Evolutionary conservation across 2,797 vertebrate species (phyloP).

Genomic region (Enteromius unitaeniatus): DNA sequence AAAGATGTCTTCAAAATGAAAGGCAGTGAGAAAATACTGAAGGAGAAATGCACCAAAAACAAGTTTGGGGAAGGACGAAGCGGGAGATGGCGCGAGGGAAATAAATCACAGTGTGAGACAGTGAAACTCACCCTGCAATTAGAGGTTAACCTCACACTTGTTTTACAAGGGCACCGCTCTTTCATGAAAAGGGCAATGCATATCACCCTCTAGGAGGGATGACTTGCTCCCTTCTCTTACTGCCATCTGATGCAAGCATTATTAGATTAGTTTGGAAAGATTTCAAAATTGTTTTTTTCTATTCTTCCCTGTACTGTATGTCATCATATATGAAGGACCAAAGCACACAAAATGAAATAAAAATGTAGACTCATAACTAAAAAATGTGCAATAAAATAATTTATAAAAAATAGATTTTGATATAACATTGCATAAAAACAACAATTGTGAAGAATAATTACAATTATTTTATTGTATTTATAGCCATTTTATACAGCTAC

Average conservation of each 20-base stretch:
- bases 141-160: slow-evolving; percentile 71
- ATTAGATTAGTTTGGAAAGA: not conserved
- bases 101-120: slow-evolving; percentile 58
- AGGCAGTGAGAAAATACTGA: not conserved
- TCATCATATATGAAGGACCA: not conserved
- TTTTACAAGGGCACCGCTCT: slow-evolving; percentile 64
- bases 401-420: no score
- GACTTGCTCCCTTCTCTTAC: not conserved
- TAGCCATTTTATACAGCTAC: not conserved
- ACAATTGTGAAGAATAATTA: no score
- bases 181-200: slow-evolving; percentile 59
- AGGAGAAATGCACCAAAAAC: not conserved
- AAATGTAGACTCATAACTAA: not conserved
- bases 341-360: no score
- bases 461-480: not conserved
- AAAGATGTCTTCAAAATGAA: slow-evolving; percentile 22
- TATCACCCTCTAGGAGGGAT: slow-evolving; percentile 28
- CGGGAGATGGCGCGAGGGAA: slow-evolving; percentile 35
- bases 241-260: slow-evolving; percentile 1
- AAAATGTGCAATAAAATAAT: not conserved
- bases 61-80: not conserved
- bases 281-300: not conserved
- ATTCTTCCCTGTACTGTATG: not conserved
- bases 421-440: no score
- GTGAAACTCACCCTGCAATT: slow-evolving; percentile 68